phyloP scores from a whole-genome alignment of 2,113 vertebrate species.

The Columbina picui region DNA sequence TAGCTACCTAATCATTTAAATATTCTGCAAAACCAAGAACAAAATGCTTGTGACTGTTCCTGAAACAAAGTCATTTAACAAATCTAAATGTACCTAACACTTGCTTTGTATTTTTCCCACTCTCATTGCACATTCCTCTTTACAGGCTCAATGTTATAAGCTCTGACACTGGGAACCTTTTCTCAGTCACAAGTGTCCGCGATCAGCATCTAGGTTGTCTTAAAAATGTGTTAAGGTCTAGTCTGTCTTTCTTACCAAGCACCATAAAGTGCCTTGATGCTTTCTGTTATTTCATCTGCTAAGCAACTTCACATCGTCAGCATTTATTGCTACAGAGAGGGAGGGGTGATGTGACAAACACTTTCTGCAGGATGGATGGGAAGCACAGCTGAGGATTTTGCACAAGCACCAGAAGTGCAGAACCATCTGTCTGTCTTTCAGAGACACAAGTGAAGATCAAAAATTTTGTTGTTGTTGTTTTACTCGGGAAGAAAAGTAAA shows the following conservation, averaged over 20 bases:
- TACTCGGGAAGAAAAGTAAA: not conserved
- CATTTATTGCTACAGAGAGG: not conserved
- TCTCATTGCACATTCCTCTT: not conserved
- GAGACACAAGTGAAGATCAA: not conserved
- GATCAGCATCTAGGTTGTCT: not conserved
- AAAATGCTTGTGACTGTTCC: not conserved
- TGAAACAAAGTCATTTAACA: not conserved
- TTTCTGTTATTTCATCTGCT: conserved; percentile 6
- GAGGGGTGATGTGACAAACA: not conserved
- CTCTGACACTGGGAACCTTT: not conserved
- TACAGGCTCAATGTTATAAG: not conserved
- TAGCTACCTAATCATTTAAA: not conserved
- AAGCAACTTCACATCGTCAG: conserved; percentile 1
- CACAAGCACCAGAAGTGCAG: not conserved
- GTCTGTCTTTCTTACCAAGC: not conserved
- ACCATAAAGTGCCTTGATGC: not conserved
- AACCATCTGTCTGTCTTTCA: not conserved
- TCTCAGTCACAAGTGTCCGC: not conserved
- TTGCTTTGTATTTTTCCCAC: conserved; percentile 4
- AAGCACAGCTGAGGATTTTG: not conserved
- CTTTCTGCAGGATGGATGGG: not conserved
- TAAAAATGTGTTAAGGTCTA: not conserved
- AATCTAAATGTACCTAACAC: not conserved
- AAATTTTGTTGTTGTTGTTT: not conserved
- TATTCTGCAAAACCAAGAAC: not conserved